Evolutionary conservation across 2,113 vertebrate species (phyloP).

Genomic region (Natator depressus): DNA sequence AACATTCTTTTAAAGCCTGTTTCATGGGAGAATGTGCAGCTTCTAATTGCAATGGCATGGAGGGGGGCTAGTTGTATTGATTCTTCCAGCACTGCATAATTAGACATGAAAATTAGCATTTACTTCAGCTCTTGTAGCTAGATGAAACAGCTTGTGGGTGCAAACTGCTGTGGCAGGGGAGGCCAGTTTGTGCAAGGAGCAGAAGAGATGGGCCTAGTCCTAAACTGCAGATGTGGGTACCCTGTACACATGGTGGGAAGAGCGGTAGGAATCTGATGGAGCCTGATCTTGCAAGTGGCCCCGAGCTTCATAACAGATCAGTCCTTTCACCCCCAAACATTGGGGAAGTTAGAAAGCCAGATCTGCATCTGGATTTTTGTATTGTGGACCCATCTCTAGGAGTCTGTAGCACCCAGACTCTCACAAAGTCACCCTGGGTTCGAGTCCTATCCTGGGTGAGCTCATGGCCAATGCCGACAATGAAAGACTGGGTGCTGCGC

Average conservation of each 20-base stretch:
- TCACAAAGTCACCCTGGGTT: no score
- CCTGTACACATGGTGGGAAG: fast-evolving
- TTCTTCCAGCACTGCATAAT: not conserved
- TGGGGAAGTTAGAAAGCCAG: not conserved
- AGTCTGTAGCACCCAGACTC: no score
- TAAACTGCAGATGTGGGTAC: fast-evolving
- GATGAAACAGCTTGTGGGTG: not conserved
- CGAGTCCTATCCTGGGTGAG: no score
- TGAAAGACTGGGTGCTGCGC: no score
- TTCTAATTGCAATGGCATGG: fast-evolving
- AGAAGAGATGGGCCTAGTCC: not conserved
- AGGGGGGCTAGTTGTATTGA: not conserved
- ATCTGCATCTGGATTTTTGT: not conserved
- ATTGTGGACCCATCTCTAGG: not conserved
- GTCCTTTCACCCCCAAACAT: not conserved
- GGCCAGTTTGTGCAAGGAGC: not conserved
- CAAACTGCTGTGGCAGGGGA: not conserved
- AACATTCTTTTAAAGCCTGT: not conserved
- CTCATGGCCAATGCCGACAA: no score
- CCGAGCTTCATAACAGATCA: not conserved
- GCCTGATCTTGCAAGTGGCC: not conserved
- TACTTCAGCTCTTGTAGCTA: not conserved
- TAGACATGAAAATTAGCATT: not conserved
- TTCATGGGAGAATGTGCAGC: not conserved
- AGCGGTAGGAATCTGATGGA: not conserved